A percentile compares a stretch with the other conserved stretches of the same genome.
These are phyloP conservation scores for Rhimphoctona megacephalus DNA, from an alignment of 2,888 invertebrate genomes.

Conservation along the genomic window DNA sequence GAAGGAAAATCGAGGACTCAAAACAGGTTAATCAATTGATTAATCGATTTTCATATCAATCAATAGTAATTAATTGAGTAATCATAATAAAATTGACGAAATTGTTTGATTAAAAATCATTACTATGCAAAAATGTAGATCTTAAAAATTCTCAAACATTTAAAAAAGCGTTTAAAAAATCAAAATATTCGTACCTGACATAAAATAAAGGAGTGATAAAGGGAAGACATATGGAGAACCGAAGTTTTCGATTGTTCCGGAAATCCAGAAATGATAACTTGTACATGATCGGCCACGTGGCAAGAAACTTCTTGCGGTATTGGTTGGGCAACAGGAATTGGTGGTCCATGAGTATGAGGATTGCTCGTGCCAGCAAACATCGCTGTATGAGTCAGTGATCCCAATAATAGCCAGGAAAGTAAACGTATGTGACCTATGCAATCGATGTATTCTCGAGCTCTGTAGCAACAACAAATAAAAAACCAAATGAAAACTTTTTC, in stretches of 20 bases:
- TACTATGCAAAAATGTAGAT: neutral
- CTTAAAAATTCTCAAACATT: neutral
- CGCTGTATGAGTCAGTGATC: constrained; percentile 95
- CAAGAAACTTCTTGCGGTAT: constrained; percentile 98
- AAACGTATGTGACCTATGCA: constrained; percentile 97
- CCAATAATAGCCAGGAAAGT: constrained; percentile 97
- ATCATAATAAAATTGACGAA: too few relatives aligned
- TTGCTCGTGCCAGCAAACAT: constrained; percentile 85
- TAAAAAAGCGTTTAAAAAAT: neutral
- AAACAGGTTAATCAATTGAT: neutral
- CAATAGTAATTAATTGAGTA: too few relatives aligned
- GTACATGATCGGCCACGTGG: constrained; percentile 98
- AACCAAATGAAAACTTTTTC: neutral
- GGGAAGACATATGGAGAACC: constrained; percentile 96
- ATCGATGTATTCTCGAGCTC: constrained; percentile 97
- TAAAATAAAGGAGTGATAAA: constrained; percentile 98
- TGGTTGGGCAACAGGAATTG: constrained; percentile 89
- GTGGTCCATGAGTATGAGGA: constrained; percentile 79
- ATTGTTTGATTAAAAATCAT: neutral
- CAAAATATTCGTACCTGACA: constrained; percentile 90
- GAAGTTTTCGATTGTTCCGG: constrained; percentile 97
- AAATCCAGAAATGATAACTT: constrained; percentile 98
- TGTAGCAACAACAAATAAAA: constrained; percentile 81
- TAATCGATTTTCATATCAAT: too few relatives aligned
- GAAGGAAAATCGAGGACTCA: neutral